phyloP scores from a whole-genome alignment of 1,140 invertebrate genomes.

The Telenomus remus region DNA sequence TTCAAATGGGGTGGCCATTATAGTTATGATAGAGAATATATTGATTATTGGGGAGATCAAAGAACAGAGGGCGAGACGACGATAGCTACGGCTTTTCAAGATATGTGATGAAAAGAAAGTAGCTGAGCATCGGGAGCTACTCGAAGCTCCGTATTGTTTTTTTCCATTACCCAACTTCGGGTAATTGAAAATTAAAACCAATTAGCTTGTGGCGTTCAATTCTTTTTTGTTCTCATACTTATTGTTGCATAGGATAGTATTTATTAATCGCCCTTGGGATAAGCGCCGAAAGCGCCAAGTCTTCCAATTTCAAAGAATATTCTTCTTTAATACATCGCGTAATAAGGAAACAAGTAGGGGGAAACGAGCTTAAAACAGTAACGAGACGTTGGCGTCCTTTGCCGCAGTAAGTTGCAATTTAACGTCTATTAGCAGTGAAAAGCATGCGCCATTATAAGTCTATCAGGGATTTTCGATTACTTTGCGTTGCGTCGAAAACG shows the following conservation, averaged over 20 bases:
- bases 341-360: slow-evolving; percentile 45
- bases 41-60: slow-evolving; percentile 76
- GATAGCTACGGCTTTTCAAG: slow-evolving; percentile 59
- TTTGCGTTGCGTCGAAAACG: slow-evolving; percentile 29
- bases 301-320: slow-evolving; percentile 55
- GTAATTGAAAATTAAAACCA: slow-evolving; percentile 32
- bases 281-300: slow-evolving; percentile 28
- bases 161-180: slow-evolving; percentile 15
- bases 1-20: slow-evolving; percentile 75
- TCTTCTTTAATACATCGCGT: slow-evolving; percentile 49
- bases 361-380: slow-evolving; percentile 37
- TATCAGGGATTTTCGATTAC: slow-evolving; percentile 52
- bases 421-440: slow-evolving; percentile 55
- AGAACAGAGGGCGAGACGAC: slow-evolving; percentile 67
- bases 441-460: slow-evolving; percentile 40
- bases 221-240: slow-evolving; percentile 8
- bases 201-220: slow-evolving; percentile 16
- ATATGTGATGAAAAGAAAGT: slow-evolving; percentile 62
- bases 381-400: slow-evolving; percentile 44
- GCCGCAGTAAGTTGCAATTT: slow-evolving; percentile 46
- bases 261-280: slow-evolving; percentile 32
- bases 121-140: slow-evolving; percentile 55
- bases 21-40: slow-evolving; percentile 75
- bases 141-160: slow-evolving; percentile 23
- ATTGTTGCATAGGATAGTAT: slow-evolving; percentile 32